These are phyloP conservation scores for Mungos mungo DNA, from an alignment of 2,113 vertebrate genomes.

Conservation along the genomic window DNA sequence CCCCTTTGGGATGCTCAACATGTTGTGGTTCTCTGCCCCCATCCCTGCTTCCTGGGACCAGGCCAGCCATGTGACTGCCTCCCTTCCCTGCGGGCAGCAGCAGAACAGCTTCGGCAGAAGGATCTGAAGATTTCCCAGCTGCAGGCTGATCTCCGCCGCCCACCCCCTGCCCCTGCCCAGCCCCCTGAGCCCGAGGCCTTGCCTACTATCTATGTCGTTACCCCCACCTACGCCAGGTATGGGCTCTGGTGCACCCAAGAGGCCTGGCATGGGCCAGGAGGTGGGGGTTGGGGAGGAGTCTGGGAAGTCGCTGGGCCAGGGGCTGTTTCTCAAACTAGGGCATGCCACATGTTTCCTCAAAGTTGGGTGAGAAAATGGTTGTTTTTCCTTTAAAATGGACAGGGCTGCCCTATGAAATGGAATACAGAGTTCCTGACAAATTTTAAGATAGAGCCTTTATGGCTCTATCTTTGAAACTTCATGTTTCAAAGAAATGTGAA, in stretches of 20 bases:
- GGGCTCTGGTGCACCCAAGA: background rate
- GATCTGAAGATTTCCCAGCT: slow-evolving; percentile 89
- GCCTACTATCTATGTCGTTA: slow-evolving; percentile 91
- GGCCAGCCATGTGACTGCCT: slow-evolving; percentile 94
- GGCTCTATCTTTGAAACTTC: too few species aligned
- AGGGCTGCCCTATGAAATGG: background rate
- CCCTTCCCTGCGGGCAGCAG: slow-evolving; percentile 70
- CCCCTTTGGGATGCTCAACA: slow-evolving; percentile 27
- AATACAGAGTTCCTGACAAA: background rate
- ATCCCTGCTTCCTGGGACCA: slow-evolving; percentile 70
- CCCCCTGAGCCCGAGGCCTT: slow-evolving; percentile 78
- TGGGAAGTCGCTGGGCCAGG: background rate
- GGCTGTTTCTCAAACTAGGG: background rate
- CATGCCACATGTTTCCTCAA: background rate
- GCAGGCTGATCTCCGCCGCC: slow-evolving; percentile 86
- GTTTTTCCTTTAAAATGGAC: background rate
- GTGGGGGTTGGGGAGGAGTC: background rate
- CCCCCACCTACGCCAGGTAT: slow-evolving; percentile 93
- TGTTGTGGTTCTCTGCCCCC: background rate
- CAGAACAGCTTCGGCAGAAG: slow-evolving; percentile 85
- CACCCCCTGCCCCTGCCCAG: slow-evolving; percentile 83
- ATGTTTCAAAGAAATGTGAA: background rate
- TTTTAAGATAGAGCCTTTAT: background rate
- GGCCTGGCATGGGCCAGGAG: background rate
- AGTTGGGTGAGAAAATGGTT: background rate